Base-by-base conservation (phyloP, 2,888 invertebrate genomes). In the Dendrolimus houi region DNA sequence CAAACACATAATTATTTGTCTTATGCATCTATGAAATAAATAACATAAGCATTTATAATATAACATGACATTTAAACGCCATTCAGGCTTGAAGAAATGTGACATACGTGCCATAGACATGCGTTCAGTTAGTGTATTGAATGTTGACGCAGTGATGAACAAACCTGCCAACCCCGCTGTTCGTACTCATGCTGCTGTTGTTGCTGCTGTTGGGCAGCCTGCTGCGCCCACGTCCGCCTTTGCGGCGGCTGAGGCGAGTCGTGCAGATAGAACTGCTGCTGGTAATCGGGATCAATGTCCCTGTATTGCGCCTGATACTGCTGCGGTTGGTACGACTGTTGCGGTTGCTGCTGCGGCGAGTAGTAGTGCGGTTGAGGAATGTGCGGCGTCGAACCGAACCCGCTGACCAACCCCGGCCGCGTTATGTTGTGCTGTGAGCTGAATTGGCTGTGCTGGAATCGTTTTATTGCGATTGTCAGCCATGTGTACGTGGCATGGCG, bases 191-290 rank as follows among this genome's bases (percentile, higher is more conserved):
- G 93, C 41, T 93, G 93, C 54, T 91, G 92, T 53, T 89, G 92
- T 61, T 85, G 86, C 8, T 53, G 55, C 41, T 61, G 62, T 14
- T 57, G 57, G 54, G 65, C 68, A 53, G 86, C 87, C 62, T 92
- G 92, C 71, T 93, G 93, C 52, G 94, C 93, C 94, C 94, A 94
- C 1, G 94, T 95, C 67, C 94, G 85, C 9, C 94, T 82, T 75
- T 92, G 93, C 57, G 92, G 92, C 58, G 87, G 92, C 64, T 92
- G 82, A 62, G 85, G 84, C 69, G 80, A 82, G 74, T 95, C 95
- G 77, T 96, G 96, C 69, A 96, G 87, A 84, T 94, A 96, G 84
- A 96, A 96, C 81, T 95, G 94, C 65, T 92, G 91, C 61, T 72
- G 64, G 68, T 68, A 74, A 57, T 76, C 79, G 59, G 68, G 71